These are phyloP conservation scores for Ceratoteleas bidentatus DNA, from an alignment of 1,140 invertebrate species.

Conservation along the genomic window DNA sequence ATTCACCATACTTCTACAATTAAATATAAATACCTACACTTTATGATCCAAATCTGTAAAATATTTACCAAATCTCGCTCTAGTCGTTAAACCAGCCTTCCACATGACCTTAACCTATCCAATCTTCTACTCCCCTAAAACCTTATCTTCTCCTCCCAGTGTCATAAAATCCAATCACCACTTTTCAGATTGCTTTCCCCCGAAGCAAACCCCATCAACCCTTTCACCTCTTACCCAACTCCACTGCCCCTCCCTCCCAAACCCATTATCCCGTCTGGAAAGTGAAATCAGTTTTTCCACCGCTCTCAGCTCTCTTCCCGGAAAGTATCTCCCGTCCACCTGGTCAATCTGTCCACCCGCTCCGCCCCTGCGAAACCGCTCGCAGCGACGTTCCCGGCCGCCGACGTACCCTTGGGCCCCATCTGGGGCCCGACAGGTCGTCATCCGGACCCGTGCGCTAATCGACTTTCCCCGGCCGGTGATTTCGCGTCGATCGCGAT, in stretches of 20 bases:
- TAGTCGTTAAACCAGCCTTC: not conserved
- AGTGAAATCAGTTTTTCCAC: slow-evolving; percentile 44
- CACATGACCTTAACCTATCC: no score
- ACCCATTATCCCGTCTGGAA: slow-evolving; percentile 32
- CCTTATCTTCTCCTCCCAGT: no score
- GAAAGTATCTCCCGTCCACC: not conserved
- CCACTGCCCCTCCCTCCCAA: slow-evolving; percentile 11
- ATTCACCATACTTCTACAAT: not conserved
- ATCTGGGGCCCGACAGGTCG: no score
- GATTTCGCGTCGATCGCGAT: slow-evolving; percentile 42
- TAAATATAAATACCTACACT: not conserved
- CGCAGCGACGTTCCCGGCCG: not conserved
- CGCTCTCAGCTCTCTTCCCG: not conserved
- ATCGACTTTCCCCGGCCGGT: slow-evolving; percentile 45
- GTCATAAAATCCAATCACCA: slow-evolving; percentile 17
- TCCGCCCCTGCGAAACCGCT: not conserved
- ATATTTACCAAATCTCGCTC: not conserved
- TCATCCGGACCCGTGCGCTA: slow-evolving; percentile 1
- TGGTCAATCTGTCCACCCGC: not conserved
- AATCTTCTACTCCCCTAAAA: no score
- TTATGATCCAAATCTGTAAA: not conserved
- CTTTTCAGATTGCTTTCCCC: not conserved
- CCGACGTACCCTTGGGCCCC: no score
- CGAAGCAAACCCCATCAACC: not conserved
- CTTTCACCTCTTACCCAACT: slow-evolving; percentile 43